These are phyloP conservation scores for Naso thynnoides DNA, from an alignment of 2,797 vertebrate species.

Conservation along the genomic window DNA sequence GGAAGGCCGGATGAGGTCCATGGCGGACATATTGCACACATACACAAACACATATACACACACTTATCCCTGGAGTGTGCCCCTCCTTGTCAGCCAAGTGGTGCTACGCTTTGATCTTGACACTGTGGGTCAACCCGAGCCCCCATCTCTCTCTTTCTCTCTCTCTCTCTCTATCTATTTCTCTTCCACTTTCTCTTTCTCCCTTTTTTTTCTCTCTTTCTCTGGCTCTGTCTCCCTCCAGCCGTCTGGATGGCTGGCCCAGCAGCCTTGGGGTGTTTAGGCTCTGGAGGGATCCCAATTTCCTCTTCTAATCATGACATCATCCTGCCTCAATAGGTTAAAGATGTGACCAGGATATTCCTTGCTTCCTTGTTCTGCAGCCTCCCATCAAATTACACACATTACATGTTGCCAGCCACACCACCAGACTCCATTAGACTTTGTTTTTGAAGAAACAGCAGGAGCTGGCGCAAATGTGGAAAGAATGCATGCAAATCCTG, in stretches of 20 bases:
- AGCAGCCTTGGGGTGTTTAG: constrained; percentile 85
- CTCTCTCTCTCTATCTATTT: constrained; percentile 2
- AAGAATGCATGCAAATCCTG: constrained; percentile 54
- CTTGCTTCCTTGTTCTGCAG: constrained; percentile 82
- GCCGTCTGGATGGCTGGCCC: constrained; percentile 72
- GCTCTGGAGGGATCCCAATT: constrained; percentile 88
- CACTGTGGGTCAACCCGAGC: constrained; percentile 68
- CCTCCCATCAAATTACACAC: constrained; percentile 84
- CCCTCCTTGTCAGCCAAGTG: constrained; percentile 81
- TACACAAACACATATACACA: constrained; percentile 65
- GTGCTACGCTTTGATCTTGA: constrained; percentile 85
- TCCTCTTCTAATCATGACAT: constrained; percentile 92
- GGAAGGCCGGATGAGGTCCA: constrained; percentile 58
- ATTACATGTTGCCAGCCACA: constrained; percentile 73
- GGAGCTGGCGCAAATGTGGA: constrained; percentile 50
- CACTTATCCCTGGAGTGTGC: constrained; percentile 77
- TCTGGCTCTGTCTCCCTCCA: constrained; percentile 53
- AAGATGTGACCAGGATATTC: constrained; percentile 89
- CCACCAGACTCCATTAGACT: constrained; percentile 60
- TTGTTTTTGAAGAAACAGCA: constrained; percentile 51
- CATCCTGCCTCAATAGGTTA: constrained; percentile 89
- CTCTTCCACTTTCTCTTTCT: constrained; percentile 21
- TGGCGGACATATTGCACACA: constrained; percentile 55
- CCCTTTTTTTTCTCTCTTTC: constrained; percentile 24
- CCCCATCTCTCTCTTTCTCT: constrained; percentile 45